Base-by-base conservation (phyloP, 2,888 invertebrate genomes). In the Luperina nickerlii region DNA sequence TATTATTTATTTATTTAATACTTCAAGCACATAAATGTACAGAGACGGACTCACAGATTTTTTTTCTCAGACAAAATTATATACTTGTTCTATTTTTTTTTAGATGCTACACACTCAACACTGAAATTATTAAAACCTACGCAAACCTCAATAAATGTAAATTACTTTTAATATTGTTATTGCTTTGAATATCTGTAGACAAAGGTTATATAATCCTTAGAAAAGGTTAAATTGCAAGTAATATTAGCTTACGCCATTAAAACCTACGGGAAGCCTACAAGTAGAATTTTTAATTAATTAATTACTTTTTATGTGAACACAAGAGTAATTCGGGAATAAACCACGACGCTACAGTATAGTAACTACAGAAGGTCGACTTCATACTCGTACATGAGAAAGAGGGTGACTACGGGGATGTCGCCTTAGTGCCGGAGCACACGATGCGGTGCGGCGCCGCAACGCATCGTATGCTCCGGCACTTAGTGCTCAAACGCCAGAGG, bases 281-380 rank as follows among this genome's bases (percentile, higher is more conserved):
- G 66, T 67, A 27, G 24, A 69, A 78, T 77, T 77, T 77, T 79
- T 18, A 80, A 77, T 77, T 79, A 86, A 88, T 88, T 83, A 80
- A 86, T 89, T 75, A 79, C 51, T 20, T 89, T 88, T 69, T 67
- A 88, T 77, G 57, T 73, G 71, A 83, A 75, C 70, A 79, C 71
- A 81, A 77, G 72, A 78, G 51, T 85, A 82, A 88, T 82, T 81
- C 79, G 65, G 27, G 60, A 74, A 67, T 73, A 72, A 74, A 76
- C 74, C 81, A 73, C 20, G 32, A 72, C 9, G 15, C 13, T 27
- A 78, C 27, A 65, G 2, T 11, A 57, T 18, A 77, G 5, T 57
- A 38, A 24, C 3, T 15, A 66, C 78, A 84, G 78, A 15, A 79
- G 48, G 11, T 51, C 4, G 0, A 18, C 66, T 66, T 11, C 38